Base-by-base conservation (phyloP, 2,113 vertebrate species). In the Microtus pennsylvanicus region DNA sequence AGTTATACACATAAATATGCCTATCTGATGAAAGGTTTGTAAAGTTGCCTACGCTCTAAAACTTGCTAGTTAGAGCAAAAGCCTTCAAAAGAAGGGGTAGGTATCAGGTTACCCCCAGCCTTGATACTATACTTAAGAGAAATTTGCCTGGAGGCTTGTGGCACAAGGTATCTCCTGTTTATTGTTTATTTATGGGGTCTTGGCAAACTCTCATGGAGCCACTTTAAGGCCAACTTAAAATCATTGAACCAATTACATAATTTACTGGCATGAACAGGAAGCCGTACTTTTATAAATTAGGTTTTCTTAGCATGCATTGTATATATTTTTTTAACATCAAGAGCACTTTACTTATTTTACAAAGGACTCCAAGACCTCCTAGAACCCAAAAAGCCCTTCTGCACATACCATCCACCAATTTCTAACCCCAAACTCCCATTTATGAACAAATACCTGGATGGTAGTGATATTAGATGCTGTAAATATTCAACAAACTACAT, bases 151-250 rank as follows among this genome's bases (percentile, higher is more conserved):
- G 97, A 98, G 97, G 89, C 82, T 13, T 97, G 94, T 72, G 97
- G 97, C 89, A 97, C 96, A 98, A 94, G 87, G 81, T 90, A 96
- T 96, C 93, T 98, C 95, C 77, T 90, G 95, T 94, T 97, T 97
- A 98, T 98, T 97, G 96, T 98, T 98, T 98, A 98, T 98, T 98
- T 98, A 98, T 97, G 95, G 96, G 87, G 75, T 95, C 98, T 98
- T 97, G 96, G 91, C 90, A 98, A 98, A 97, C 98, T 97, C 98
- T 98, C 87, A 92, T 47, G 92, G 96, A 98, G 81, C 86, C 93
- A 96, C 97, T 98, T 97, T 78, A 98, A 97, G 94, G 97, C 96
- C 96, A 98, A 95, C 92, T 98, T 94, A 97, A 97, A 97, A 97
- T 81, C 93, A 96, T 11, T 1, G 91, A 97, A 75, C 90, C 81